A percentile compares a stretch with the other conserved stretches of the same genome.
These are phyloP conservation scores for Philypnodon macrostomus DNA, from an alignment of 2,797 vertebrate species.

Conservation along the genomic window DNA sequence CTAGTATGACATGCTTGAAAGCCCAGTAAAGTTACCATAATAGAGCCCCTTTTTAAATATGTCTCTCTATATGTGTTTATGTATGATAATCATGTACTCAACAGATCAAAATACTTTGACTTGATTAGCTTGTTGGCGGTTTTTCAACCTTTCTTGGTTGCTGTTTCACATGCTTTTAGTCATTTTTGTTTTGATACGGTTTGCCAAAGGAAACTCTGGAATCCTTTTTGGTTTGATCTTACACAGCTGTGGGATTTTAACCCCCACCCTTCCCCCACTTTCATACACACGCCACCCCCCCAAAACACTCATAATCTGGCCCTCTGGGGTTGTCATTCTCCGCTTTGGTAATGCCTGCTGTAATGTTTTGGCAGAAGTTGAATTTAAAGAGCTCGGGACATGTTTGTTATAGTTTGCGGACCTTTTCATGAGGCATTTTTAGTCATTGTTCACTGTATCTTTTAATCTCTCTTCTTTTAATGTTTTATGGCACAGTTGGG, in stretches of 20 bases:
- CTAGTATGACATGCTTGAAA: too few relatives aligned
- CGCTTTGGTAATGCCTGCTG: slow-evolving; percentile 8
- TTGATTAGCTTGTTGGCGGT: slow-evolving; percentile 28
- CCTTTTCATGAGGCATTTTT: background rate
- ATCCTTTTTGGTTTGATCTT: slow-evolving; percentile 49
- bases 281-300: slow-evolving; percentile 5
- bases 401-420: background rate
- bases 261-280: slow-evolving; percentile 7
- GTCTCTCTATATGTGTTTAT: slow-evolving; percentile 5
- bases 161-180: slow-evolving; percentile 37
- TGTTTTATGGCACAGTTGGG: background rate
- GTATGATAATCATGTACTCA: slow-evolving; percentile 45
- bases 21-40: too few relatives aligned
- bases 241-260: slow-evolving; percentile 54
- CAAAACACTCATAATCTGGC: slow-evolving; percentile 20
- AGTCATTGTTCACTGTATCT: background rate
- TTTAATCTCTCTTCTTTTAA: slow-evolving; percentile 7
- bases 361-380: slow-evolving; percentile 3
- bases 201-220: slow-evolving; percentile 65
- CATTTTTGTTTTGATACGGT: slow-evolving; percentile 51
- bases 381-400: slow-evolving; percentile 6
- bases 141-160: slow-evolving; percentile 16
- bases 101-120: slow-evolving; percentile 30
- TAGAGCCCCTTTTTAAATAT: too few relatives aligned
- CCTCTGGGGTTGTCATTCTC: slow-evolving; percentile 24